These are phyloP conservation scores for Drosophila micromelanica DNA, from an alignment of 1,140 invertebrate genomes.

Conservation along the genomic window DNA sequence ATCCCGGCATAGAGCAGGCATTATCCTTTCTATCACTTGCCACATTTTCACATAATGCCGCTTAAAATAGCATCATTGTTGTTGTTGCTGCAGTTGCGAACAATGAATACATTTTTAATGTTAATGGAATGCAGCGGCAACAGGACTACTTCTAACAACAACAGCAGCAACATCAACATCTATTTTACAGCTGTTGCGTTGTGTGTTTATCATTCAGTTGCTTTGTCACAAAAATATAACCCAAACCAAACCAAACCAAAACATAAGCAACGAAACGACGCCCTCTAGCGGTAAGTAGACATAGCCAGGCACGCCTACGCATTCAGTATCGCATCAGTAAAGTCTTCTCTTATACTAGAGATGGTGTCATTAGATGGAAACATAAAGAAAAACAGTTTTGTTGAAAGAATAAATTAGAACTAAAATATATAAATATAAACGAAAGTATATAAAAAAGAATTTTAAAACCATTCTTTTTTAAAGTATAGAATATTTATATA, in stretches of 20 bases:
- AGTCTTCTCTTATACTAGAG: too few species aligned
- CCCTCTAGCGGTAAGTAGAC: constrained; percentile 6
- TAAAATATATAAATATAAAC: too few species aligned
- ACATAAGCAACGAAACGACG: constrained; percentile 5
- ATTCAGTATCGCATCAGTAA: too few species aligned
- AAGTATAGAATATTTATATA: too few species aligned
- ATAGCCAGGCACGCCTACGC: too few species aligned
- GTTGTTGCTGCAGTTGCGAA: constrained; percentile 56
- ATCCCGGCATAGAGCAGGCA: constrained; percentile 42
- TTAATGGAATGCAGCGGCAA: constrained; percentile 74
- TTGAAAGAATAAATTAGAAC: too few species aligned
- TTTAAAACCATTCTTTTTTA: too few species aligned
- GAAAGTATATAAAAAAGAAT: too few species aligned
- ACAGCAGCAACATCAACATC: constrained; percentile 49
- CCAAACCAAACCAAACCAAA: constrained; percentile 23
- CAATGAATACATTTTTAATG: constrained; percentile 82
- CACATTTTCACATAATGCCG: constrained; percentile 76
- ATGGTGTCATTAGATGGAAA: too few species aligned
- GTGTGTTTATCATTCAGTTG: constrained; percentile 16
- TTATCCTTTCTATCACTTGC: constrained; percentile 79
- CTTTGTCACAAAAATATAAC: constrained; percentile 40
- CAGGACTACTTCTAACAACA: constrained; percentile 10
- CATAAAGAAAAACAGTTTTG: too few species aligned
- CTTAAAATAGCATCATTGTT: constrained; percentile 53
- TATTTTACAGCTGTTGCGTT: constrained; percentile 57